phyloP scores from a whole-genome alignment of 2,113 vertebrate species.

The Mustelus asterias region DNA sequence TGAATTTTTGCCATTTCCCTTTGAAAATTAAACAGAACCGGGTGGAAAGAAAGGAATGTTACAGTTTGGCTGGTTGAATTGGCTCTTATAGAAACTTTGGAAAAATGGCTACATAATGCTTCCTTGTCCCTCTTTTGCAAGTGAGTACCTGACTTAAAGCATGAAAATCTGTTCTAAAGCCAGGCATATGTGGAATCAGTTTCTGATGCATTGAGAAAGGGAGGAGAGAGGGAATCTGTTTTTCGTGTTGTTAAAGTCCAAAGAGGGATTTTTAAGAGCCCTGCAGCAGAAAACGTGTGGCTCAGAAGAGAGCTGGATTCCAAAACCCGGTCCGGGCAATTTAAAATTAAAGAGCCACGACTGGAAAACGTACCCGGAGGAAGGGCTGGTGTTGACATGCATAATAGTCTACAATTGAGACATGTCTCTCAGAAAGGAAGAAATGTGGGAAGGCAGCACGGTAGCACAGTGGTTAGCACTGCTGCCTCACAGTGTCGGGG shows the following conservation, averaged over 20 bases:
- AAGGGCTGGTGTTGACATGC: background rate
- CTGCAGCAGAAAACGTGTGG: background rate
- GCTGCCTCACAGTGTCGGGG: too few species aligned
- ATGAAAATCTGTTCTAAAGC: background rate
- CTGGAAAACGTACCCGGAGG: background rate
- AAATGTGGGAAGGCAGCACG: too few species aligned
- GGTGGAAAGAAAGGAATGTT: background rate
- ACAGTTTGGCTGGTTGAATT: background rate
- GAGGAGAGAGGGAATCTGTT: background rate
- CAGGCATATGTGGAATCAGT: background rate
- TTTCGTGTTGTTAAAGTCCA: background rate
- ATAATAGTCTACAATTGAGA: too few species aligned
- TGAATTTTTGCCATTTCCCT: background rate
- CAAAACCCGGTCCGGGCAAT: background rate
- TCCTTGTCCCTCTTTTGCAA: background rate
- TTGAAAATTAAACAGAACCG: background rate
- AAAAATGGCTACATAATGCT: too few species aligned
- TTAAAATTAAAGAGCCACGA: background rate
- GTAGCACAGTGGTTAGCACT: too few species aligned
- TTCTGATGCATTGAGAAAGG: too few species aligned
- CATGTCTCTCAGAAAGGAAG: too few species aligned
- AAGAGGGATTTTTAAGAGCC: background rate
- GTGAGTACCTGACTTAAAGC: background rate
- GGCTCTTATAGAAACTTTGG: background rate
- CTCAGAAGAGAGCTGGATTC: background rate